Conservation (phyloP, 2,888 invertebrate species). For the Andrena fulva region DNA sequence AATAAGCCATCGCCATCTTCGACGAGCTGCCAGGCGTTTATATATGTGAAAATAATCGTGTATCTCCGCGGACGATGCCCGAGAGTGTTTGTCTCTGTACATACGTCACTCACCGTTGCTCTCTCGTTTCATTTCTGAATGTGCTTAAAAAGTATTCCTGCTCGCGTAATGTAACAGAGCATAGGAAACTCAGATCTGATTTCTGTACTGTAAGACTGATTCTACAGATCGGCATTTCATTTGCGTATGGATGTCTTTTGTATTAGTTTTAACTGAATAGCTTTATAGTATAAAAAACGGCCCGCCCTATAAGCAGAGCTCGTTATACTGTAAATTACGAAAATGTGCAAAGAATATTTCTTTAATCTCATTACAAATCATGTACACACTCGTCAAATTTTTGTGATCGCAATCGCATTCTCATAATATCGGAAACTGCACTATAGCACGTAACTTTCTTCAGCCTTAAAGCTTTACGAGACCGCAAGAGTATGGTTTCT, state of each 20-base stretch:
- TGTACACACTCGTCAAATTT: constrained; percentile 33
- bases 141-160: constrained; percentile 37
- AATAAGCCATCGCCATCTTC: constrained; percentile 22
- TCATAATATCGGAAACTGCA: constrained; percentile 33
- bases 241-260: constrained; percentile 55
- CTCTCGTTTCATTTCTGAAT: constrained; percentile 26
- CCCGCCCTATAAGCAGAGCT: constrained; percentile 8
- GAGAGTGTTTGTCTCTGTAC: constrained; percentile 41
- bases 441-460: constrained; percentile 22
- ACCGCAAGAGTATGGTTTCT: constrained; percentile 24
- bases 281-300: constrained; percentile 27
- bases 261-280: constrained; percentile 43
- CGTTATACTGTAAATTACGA: constrained; percentile 24
- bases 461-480: constrained; percentile 22
- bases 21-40: constrained; percentile 32
- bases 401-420: constrained; percentile 38
- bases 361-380: constrained; percentile 11
- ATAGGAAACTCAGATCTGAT: constrained; percentile 15
- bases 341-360: constrained; percentile 4
- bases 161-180: constrained; percentile 21
- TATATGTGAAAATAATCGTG: constrained; percentile 13
- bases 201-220: constrained; percentile 57
- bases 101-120: constrained; percentile 30
- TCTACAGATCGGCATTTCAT: constrained; percentile 52
- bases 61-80: constrained; percentile 10